Percentiles rank a stretch among this genome's conserved stretches.
phyloP scores from a whole-genome alignment of 2,888 invertebrate species.

The Tortrix viridana region DNA sequence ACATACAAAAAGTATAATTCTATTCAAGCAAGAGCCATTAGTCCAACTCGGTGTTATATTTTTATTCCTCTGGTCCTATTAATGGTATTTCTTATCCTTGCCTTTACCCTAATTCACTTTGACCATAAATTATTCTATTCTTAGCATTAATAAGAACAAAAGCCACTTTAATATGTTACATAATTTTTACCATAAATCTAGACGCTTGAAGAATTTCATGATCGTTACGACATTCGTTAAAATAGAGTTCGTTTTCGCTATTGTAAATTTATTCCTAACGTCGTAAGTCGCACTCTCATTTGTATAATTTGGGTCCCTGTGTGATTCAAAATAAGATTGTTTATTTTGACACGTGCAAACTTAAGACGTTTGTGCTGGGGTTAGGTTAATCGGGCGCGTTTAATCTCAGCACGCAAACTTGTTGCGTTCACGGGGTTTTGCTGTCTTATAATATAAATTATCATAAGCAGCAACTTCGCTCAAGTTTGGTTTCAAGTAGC shows the following conservation, averaged over 20 bases:
- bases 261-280: no score
- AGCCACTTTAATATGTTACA: conserved; percentile 31
- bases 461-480: neutral
- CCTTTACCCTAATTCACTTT: conserved; percentile 16
- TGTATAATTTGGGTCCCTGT: no score
- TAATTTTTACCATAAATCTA: conserved; percentile 37
- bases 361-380: conserved; percentile 48
- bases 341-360: no score
- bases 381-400: conserved; percentile 66
- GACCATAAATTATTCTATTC: conserved; percentile 34
- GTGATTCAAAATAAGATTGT: no score
- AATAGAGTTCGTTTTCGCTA: conserved; percentile 43
- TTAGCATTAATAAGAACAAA: conserved; percentile 21
- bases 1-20: conserved; percentile 25
- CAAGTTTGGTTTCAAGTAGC: neutral
- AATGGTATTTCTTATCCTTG: neutral
- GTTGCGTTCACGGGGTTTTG: conserved; percentile 61
- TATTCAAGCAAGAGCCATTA: neutral
- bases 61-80: conserved; percentile 8
- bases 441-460: conserved; percentile 36
- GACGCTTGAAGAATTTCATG: conserved; percentile 37
- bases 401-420: conserved; percentile 71
- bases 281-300: no score
- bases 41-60: conserved; percentile 8
- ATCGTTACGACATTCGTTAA: neutral